Evolutionary conservation across 2,888 invertebrate species (phyloP), one percentile per base, ranked within the genome.

Genomic region (Lycophotia porphyrea): DNA sequence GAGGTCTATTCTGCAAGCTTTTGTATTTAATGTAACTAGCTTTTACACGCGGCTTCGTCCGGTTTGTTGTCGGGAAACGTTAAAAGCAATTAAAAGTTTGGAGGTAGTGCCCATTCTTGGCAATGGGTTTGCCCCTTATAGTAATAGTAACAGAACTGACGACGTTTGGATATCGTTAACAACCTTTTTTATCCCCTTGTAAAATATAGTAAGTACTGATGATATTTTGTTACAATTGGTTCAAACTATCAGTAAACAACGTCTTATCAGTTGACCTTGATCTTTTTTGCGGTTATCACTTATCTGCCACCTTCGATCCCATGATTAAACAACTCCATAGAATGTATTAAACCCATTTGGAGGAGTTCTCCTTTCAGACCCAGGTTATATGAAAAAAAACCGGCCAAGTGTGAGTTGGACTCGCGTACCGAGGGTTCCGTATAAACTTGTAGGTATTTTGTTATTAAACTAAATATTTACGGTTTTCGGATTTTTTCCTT

Each of bases 1-100:
- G 21, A 24, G 71, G 71, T 27, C 1, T 47, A 78, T 82, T 82
- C 85, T 78, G 72, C 71, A 82, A 69, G 8, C 7, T 71, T 67
- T 55, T 73, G n/a, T n/a, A 8, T n/a, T 24, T 21, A 18, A 49
- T 39, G 0, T 49, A 18, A 24, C 11, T 31, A 24, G 39, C 7
- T 36, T 61, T 36, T 61, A 15, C 36, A 13, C 5, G 7, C 5
- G 36, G 36, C 13, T 61, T 36, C 5, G 24, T 24, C 11, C 5
- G 13, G 60, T 27, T 31, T 31, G 11, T 3, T 31, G 27, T 27
- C 5, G 27, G 55, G 15, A 55, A 27, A 1, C 15, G n/a, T n/a
- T n/a, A n/a, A n/a, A n/a, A n/a, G n/a, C 27, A 24, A 5, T 27
- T 5, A 27, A 15, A 27, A 27, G 27, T 55, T 2, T 55, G 5